Conservation (phyloP, 2,113 vertebrate species). For the Xiphophorus couchianus region DNA sequence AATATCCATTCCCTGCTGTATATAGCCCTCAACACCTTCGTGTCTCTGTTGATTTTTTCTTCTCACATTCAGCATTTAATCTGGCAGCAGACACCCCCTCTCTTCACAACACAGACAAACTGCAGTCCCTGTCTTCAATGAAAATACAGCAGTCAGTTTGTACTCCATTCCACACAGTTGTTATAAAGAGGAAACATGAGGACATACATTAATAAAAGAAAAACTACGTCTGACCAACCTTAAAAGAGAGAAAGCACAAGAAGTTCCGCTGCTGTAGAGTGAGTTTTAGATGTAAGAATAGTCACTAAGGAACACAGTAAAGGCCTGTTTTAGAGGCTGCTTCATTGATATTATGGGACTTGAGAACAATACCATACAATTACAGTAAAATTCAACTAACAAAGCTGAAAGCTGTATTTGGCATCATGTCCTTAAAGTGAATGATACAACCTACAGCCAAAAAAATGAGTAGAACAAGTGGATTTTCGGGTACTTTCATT, state of each 20-base stretch:
- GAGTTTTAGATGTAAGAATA: too few species aligned
- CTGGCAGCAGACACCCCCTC: conserved; percentile 27
- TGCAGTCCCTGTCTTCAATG: conserved; percentile 22
- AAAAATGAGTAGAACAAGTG: too few species aligned
- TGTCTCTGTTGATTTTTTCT: conserved; percentile 34
- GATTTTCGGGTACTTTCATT: too few species aligned
- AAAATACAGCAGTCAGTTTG: conserved; percentile 28
- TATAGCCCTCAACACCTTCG: conserved; percentile 51
- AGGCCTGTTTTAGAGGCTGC: too few species aligned
- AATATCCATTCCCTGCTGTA: conserved; percentile 69
- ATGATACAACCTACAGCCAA: too few species aligned
- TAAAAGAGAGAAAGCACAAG: not conserved
- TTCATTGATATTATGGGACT: too few species aligned
- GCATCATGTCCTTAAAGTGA: too few species aligned
- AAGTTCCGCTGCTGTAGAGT: too few species aligned
- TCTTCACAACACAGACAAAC: conserved; percentile 16
- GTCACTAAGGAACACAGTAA: too few species aligned
- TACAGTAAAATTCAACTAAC: too few species aligned
- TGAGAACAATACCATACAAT: too few species aligned
- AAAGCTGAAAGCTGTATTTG: too few species aligned
- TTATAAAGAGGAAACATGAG: not conserved
- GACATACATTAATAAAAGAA: not conserved
- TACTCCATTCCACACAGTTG: conserved; percentile 1
- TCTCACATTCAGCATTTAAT: conserved; percentile 42
- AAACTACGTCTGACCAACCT: not conserved